These are phyloP conservation scores for Drosophila stalkeri DNA, from an alignment of 2,888 invertebrate species.

Conservation along the genomic window DNA sequence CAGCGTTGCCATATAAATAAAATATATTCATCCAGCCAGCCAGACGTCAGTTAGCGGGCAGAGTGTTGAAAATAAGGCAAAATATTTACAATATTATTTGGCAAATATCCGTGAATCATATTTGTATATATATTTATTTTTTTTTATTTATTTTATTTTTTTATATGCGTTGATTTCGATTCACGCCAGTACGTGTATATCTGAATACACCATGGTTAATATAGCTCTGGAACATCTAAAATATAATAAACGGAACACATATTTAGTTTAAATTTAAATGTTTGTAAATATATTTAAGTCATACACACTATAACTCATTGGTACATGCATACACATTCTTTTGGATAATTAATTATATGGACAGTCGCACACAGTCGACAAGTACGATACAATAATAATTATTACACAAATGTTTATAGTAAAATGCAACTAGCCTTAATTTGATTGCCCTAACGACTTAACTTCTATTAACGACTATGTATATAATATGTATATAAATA, in stretches of 20 bases:
- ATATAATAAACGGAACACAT: neutral
- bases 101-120: neutral
- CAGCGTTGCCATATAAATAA: neutral
- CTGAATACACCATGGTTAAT: neutral
- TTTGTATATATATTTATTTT: neutral
- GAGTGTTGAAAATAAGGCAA: neutral
- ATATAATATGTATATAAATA: slow-evolving; percentile 22
- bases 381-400: slow-evolving; percentile 35
- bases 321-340: slow-evolving; percentile 37
- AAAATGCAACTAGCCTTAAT: slow-evolving; percentile 36
- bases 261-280: neutral
- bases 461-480: slow-evolving; percentile 18
- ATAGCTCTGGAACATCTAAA: neutral
- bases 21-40: neutral
- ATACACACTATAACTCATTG: slow-evolving; percentile 33
- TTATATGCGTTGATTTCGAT: no score
- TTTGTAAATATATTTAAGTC: slow-evolving; percentile 40
- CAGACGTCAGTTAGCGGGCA: slow-evolving; percentile 3
- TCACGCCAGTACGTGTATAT: no score
- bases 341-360: slow-evolving; percentile 38
- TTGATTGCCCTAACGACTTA: slow-evolving; percentile 52
- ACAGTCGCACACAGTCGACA: slow-evolving; percentile 26
- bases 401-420: slow-evolving; percentile 31
- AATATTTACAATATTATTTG: neutral
- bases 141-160: neutral